Evolutionary conservation across 2,113 vertebrate species (phyloP).

Genomic region (Synodontis membranacea): DNA sequence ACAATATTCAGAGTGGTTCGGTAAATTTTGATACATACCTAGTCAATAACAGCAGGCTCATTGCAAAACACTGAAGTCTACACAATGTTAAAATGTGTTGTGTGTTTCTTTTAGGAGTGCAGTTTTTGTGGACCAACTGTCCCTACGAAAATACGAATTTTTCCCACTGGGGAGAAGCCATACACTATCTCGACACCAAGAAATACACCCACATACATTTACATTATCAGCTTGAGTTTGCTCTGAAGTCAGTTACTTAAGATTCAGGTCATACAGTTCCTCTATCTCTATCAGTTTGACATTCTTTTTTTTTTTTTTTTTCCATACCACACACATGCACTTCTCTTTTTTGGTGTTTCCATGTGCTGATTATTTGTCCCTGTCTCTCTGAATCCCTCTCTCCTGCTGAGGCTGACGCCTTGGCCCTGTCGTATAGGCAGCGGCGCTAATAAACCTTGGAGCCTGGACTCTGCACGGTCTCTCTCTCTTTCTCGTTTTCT

Average conservation of each 20-base stretch:
- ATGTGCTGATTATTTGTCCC: conserved; percentile 41
- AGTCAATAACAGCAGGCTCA: neutral
- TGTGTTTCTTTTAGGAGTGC: conserved; percentile 9
- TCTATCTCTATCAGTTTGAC: neutral
- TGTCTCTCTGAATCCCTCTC: conserved; percentile 53
- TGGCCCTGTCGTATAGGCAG: conserved; percentile 66
- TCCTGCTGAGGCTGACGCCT: conserved; percentile 68
- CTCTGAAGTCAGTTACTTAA: neutral
- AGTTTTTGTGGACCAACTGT: neutral
- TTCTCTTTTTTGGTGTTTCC: conserved; percentile 6
- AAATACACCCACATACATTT: neutral
- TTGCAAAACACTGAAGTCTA: neutral
- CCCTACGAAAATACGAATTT: neutral
- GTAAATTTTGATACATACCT: neutral
- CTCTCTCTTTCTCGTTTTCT: conserved; percentile 54
- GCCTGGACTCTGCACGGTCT: conserved; percentile 68
- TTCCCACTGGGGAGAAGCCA: conserved; percentile 17
- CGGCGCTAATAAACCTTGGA: conserved; percentile 72
- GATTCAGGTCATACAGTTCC: neutral
- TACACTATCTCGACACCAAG: neutral
- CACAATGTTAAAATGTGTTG: neutral
- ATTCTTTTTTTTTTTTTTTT: neutral
- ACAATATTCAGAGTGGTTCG: neutral
- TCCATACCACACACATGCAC: conserved; percentile 10
- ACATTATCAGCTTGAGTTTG: neutral